Evolutionary conservation across 2,113 vertebrate genomes (phyloP).

Genomic region (Nycticryphes semicollaris): DNA sequence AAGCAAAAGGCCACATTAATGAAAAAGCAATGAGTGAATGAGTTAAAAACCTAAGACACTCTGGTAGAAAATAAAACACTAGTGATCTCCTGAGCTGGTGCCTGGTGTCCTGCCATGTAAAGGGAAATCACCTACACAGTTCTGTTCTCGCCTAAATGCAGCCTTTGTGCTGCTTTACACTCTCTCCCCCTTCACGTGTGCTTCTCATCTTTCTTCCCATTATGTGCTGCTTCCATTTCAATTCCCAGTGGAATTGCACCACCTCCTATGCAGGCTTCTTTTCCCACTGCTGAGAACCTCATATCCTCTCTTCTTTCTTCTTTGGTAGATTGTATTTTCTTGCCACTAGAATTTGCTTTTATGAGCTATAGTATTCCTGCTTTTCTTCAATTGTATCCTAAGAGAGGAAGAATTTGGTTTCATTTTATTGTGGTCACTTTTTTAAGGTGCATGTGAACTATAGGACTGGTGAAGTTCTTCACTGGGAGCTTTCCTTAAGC

Average conservation of each 20-base stretch:
- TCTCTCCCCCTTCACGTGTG: background rate
- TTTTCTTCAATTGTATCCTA: background rate
- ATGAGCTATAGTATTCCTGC: background rate
- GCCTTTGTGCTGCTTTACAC: background rate
- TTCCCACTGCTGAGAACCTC: background rate
- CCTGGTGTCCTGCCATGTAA: background rate
- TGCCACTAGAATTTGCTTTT: background rate
- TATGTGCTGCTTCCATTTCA: background rate
- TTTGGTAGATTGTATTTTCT: background rate
- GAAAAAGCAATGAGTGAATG: background rate
- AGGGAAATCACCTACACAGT: background rate
- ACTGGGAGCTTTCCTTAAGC: background rate
- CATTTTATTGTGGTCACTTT: background rate
- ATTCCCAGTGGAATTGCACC: background rate
- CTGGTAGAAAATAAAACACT: background rate
- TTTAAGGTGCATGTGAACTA: background rate
- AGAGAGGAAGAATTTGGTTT: background rate
- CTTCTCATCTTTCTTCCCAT: slow-evolving; percentile 24
- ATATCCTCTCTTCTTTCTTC: background rate
- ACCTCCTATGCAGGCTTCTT: background rate
- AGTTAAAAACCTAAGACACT: background rate
- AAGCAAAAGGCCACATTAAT: background rate
- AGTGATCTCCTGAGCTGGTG: background rate
- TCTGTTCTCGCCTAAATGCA: slow-evolving; percentile 5
- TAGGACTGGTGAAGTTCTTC: background rate